Evolutionary conservation across 2,113 vertebrate species (phyloP).

Genomic region (Halcyon malimbica): DNA sequence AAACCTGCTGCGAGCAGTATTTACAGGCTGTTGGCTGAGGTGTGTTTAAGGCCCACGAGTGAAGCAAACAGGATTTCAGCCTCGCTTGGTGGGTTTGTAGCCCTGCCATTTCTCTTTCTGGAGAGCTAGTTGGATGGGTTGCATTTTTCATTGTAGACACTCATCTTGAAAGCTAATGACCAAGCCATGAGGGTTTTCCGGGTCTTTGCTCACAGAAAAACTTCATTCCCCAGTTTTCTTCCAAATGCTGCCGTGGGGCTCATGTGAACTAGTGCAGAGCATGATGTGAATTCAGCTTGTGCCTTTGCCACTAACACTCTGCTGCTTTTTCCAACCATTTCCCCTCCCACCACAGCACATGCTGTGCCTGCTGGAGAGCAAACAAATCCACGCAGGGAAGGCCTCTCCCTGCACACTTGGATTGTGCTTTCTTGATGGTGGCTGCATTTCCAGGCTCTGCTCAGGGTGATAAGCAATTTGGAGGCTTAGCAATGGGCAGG

Average conservation of each 20-base stretch:
- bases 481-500: neutral
- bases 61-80: neutral
- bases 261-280: neutral
- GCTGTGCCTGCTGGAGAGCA: neutral
- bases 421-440: neutral
- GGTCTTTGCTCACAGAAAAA: neutral
- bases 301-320: neutral
- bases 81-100: neutral
- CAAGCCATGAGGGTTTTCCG: neutral
- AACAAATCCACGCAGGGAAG: neutral
- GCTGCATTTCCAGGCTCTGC: neutral
- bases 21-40: neutral
- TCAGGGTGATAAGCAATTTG: neutral
- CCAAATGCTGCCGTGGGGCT: neutral
- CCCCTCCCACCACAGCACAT: fast-evolving
- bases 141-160: neutral
- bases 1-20: neutral
- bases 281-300: fast-evolving
- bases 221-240: neutral
- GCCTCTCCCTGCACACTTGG: fast-evolving
- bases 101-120: neutral
- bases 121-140: neutral
- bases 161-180: neutral
- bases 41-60: neutral
- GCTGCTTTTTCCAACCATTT: neutral